phyloP scores from a whole-genome alignment of 2,797 vertebrate genomes.

The Hyperoplus immaculatus region DNA sequence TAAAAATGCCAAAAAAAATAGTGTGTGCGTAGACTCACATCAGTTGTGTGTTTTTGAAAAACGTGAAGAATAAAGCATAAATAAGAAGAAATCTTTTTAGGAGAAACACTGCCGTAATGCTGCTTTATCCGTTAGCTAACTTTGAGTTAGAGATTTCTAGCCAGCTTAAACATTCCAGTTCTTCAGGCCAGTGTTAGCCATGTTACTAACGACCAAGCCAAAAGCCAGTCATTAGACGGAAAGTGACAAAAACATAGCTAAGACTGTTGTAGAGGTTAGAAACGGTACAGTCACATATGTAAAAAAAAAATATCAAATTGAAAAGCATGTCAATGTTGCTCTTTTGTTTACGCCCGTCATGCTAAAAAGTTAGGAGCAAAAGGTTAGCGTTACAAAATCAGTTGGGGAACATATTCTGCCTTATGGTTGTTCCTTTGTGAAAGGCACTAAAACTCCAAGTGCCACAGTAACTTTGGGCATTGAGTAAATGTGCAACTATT shows the following conservation, averaged over 20 bases:
- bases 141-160: background rate
- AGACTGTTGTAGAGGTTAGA: background rate
- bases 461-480: conserved; percentile 44
- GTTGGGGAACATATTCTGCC: conserved; percentile 29
- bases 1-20: background rate
- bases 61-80: too few species aligned
- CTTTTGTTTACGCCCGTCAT: background rate
- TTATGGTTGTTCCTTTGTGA: conserved; percentile 52
- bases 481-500: conserved; percentile 58
- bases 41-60: background rate
- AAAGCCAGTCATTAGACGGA: background rate
- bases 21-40: background rate
- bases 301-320: background rate
- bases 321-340: conserved; percentile 5
- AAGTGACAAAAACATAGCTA: conserved; percentile 1
- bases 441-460: conserved; percentile 51
- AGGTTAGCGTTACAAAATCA: conserved; percentile 36
- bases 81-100: background rate
- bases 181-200: background rate
- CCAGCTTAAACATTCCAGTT: background rate
- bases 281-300: background rate
- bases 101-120: background rate
- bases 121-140: background rate
- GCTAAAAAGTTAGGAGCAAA: conserved; percentile 8
- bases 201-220: background rate